These are phyloP conservation scores for Epicauta chinensis DNA, from an alignment of 1,140 invertebrate genomes.

Conservation along the genomic window DNA sequence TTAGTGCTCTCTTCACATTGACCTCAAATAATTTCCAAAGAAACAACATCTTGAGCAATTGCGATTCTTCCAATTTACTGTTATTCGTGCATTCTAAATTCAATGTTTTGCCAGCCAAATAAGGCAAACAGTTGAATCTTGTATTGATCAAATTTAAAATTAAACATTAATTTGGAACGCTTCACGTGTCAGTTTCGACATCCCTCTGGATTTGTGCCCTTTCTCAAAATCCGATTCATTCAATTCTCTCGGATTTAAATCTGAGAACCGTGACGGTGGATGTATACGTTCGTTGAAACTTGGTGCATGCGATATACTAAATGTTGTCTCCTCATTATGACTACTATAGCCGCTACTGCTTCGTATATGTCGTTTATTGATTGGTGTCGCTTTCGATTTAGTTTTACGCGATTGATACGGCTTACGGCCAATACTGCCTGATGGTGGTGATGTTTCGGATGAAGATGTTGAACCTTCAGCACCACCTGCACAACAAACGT, in stretches of 20 bases:
- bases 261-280: slow-evolving; percentile 65
- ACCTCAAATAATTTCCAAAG: too few relatives aligned
- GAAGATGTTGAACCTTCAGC: slow-evolving; percentile 63
- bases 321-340: slow-evolving; percentile 75
- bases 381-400: slow-evolving; percentile 51
- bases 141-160: slow-evolving; percentile 2
- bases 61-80: too few relatives aligned
- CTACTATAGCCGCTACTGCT: slow-evolving; percentile 70
- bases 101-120: too few relatives aligned
- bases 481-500: slow-evolving; percentile 29
- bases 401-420: slow-evolving; percentile 57
- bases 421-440: slow-evolving; percentile 54
- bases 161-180: slow-evolving; percentile 66
- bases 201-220: slow-evolving; percentile 44
- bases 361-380: slow-evolving; percentile 55
- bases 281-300: slow-evolving; percentile 69
- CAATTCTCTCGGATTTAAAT: slow-evolving; percentile 45
- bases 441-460: slow-evolving; percentile 60
- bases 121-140: too few relatives aligned
- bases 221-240: slow-evolving; percentile 53
- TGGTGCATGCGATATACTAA: slow-evolving; percentile 67
- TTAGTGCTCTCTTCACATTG: too few relatives aligned
- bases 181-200: slow-evolving; percentile 54
- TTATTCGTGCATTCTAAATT: too few relatives aligned
- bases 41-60: too few relatives aligned